A percentile compares a stretch with the other conserved stretches of the same genome.
Evolutionary conservation across 2,888 invertebrate genomes (phyloP).

Genomic region (Allophyes oxyacanthae): DNA sequence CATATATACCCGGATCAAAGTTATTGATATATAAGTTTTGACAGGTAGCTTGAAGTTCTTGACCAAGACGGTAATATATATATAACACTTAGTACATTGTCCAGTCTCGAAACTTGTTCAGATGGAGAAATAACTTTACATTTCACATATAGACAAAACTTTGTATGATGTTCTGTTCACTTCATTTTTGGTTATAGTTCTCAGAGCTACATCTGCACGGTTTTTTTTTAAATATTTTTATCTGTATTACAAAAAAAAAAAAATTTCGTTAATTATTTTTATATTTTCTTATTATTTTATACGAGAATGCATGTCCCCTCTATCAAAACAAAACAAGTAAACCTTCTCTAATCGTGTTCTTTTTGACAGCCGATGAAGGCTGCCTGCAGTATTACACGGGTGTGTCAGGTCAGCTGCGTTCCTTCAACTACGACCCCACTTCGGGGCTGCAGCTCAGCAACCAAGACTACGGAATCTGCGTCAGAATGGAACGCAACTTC

Average conservation of each 20-base stretch:
- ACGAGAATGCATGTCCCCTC: too few relatives aligned
- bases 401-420: slow-evolving; percentile 94
- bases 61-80: slow-evolving; percentile 7
- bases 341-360: too few relatives aligned
- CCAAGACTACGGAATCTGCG: slow-evolving; percentile 96
- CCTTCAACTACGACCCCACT: slow-evolving; percentile 95
- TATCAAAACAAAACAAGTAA: too few relatives aligned
- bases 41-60: not conserved
- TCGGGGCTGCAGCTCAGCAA: slow-evolving; percentile 95
- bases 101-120: too few relatives aligned
- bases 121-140: too few relatives aligned
- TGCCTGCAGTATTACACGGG: slow-evolving; percentile 95
- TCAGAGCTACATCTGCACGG: too few relatives aligned
- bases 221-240: too few relatives aligned
- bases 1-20: too few relatives aligned
- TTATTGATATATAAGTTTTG: slow-evolving; percentile 1
- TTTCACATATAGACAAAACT: not conserved
- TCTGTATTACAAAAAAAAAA: too few relatives aligned
- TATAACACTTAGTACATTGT: slow-evolving; percentile 12
- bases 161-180: not conserved
- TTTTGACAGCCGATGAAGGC: slow-evolving; percentile 91
- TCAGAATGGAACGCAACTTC: slow-evolving; percentile 95
- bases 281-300: too few relatives aligned
- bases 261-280: too few relatives aligned
- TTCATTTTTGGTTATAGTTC: too few relatives aligned